Conservation (phyloP, 2,888 invertebrate species). For the Lymantria dispar region DNA sequence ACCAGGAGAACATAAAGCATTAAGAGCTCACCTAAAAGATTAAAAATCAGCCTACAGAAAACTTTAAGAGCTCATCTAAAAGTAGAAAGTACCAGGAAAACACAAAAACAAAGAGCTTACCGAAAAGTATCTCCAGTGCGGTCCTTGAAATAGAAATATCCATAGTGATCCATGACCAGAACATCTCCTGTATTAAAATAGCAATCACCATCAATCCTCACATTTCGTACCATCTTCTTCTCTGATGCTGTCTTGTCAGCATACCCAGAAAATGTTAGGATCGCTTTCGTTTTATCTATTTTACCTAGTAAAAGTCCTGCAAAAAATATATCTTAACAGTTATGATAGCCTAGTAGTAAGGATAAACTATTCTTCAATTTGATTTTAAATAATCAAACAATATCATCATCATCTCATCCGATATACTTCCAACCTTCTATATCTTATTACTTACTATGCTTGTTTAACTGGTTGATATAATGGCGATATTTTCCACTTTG, state of each 20-base stretch:
- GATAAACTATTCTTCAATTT: no score
- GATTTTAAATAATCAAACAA: no score
- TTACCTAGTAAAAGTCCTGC: constrained; percentile 88
- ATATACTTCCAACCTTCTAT: no score
- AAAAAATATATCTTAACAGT: not conserved
- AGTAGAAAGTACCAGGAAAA: constrained; percentile 4
- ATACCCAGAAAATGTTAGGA: constrained; percentile 72
- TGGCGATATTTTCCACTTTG: no score
- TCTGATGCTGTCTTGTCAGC: constrained; percentile 87
- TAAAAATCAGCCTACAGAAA: no score
- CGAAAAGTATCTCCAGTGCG: constrained; percentile 91
- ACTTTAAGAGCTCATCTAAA: not conserved
- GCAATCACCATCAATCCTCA: constrained; percentile 91
- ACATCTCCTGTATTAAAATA: constrained; percentile 97
- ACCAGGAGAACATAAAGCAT: no score
- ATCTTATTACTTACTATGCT: no score
- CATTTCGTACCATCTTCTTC: constrained; percentile 92
- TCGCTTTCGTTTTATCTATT: constrained; percentile 75
- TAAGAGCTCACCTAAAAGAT: no score
- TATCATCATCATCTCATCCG: no score
- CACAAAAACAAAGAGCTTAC: constrained; percentile 32
- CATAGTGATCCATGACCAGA: constrained; percentile 93
- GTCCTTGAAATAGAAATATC: constrained; percentile 97
- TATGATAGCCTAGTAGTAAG: no score
- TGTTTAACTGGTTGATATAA: no score